Percentiles rank a stretch among this genome's conserved stretches.
Evolutionary conservation across 2,113 vertebrate species (phyloP).

Genomic region (Neogobius melanostomus): DNA sequence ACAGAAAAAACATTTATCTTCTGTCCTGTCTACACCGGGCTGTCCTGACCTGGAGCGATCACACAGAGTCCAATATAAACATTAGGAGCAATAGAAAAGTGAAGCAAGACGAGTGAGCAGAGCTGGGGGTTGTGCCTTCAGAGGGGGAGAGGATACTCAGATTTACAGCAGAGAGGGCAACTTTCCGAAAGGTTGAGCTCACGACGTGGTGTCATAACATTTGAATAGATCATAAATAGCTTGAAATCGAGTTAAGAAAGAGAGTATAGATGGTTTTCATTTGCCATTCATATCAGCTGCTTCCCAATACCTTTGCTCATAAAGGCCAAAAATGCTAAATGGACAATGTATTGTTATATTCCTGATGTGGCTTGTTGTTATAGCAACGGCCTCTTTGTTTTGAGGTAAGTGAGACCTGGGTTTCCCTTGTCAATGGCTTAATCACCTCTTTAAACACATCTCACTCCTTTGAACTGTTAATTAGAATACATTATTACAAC

Average conservation of each 20-base stretch:
- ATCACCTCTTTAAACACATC: neutral
- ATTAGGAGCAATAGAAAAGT: neutral
- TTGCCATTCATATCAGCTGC: too few relatives aligned
- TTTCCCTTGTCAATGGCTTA: neutral
- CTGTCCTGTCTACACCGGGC: neutral
- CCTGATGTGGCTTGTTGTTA: too few relatives aligned
- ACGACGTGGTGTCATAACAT: neutral
- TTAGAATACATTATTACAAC: neutral
- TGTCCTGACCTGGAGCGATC: neutral
- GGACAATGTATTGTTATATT: too few relatives aligned
- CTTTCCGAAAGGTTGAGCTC: neutral
- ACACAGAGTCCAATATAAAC: neutral
- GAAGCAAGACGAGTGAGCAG: neutral
- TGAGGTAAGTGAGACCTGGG: neutral
- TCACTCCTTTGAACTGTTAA: neutral
- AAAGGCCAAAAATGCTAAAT: too few relatives aligned
- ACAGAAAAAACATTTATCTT: slow-evolving; percentile 1
- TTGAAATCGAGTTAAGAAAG: neutral
- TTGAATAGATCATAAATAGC: neutral
- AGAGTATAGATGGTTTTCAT: too few relatives aligned
- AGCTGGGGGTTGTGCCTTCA: slow-evolving; percentile 1
- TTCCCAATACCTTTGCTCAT: too few relatives aligned
- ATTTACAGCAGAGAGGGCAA: neutral
- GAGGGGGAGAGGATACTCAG: slow-evolving; percentile 23
- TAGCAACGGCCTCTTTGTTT: neutral